A percentile compares a stretch with the other conserved stretches of the same genome.
Evolutionary conservation across 2,797 vertebrate species (phyloP).

Genomic region (Threskiornis aethiopicus): DNA sequence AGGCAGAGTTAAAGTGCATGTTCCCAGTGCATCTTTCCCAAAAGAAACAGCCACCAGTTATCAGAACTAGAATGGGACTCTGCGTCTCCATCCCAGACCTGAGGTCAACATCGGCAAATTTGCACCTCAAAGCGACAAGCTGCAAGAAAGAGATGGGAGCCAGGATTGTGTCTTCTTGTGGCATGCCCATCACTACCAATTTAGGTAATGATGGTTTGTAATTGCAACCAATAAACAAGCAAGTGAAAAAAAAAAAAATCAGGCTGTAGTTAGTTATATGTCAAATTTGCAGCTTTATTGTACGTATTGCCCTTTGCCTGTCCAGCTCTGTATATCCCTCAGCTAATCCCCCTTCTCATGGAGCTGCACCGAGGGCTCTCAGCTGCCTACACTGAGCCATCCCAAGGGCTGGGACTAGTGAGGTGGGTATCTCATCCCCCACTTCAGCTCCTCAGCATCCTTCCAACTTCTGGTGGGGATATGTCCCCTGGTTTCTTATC

Average conservation of each 20-base stretch:
- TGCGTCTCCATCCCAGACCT: background rate
- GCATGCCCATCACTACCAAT: background rate
- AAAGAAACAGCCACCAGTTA: background rate
- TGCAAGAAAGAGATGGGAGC: background rate
- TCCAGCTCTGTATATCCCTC: background rate
- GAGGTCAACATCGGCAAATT: background rate
- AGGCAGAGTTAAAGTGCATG: background rate
- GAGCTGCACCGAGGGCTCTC: background rate
- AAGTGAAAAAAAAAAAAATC: background rate
- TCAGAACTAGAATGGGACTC: background rate
- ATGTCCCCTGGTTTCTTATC: background rate
- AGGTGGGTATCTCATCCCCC: background rate
- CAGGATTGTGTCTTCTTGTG: background rate
- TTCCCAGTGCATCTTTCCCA: background rate
- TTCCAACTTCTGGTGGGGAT: background rate
- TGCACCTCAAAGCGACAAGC: background rate
- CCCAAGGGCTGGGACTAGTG: background rate
- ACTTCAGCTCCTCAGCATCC: background rate
- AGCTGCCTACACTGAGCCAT: background rate
- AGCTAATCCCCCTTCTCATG: accelerated
- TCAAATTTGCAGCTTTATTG: background rate
- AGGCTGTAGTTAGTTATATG: background rate
- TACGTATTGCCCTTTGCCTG: background rate
- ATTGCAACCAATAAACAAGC: background rate
- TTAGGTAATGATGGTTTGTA: background rate